Conservation (phyloP, 1,140 invertebrate species). For the Dreissena rostriformis region DNA sequence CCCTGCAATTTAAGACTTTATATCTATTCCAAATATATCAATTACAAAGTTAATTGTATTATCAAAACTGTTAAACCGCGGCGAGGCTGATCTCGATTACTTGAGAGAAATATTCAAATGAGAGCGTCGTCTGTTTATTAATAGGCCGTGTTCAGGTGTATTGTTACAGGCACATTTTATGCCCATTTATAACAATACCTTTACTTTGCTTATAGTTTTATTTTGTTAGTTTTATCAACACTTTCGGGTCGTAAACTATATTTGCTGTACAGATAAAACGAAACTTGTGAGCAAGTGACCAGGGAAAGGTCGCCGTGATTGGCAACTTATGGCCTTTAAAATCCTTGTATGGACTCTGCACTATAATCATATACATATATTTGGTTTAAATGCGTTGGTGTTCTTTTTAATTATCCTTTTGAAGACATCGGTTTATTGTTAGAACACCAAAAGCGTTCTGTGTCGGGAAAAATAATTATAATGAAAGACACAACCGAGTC, state of each 20-base stretch:
- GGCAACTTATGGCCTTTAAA: no score
- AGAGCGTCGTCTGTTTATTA: constrained; percentile 8
- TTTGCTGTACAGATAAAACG: constrained; percentile 10
- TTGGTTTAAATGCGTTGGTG: background rate
- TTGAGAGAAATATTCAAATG: constrained; percentile 29
- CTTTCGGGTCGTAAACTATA: constrained; percentile 43
- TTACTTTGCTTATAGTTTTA: constrained; percentile 41
- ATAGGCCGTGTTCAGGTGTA: background rate
- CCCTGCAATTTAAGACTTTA: constrained; percentile 31
- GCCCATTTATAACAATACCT: constrained; percentile 26
- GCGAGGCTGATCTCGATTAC: constrained; percentile 11
- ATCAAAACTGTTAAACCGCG: constrained; percentile 33
- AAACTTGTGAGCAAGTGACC: background rate
- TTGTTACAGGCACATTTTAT: constrained; percentile 22
- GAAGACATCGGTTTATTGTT: constrained; percentile 20
- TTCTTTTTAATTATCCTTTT: constrained; percentile 43
- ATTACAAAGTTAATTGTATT: constrained; percentile 40
- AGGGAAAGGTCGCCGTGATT: no score
- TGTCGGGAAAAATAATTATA: no score
- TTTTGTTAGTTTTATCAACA: constrained; percentile 52
- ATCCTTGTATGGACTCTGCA: no score
- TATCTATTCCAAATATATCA: constrained; percentile 35
- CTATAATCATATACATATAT: no score
- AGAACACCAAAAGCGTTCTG: no score
- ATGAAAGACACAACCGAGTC: no score